Evolutionary conservation across 2,888 invertebrate genomes (phyloP).

Genomic region (Deladenus siricidicola): DNA sequence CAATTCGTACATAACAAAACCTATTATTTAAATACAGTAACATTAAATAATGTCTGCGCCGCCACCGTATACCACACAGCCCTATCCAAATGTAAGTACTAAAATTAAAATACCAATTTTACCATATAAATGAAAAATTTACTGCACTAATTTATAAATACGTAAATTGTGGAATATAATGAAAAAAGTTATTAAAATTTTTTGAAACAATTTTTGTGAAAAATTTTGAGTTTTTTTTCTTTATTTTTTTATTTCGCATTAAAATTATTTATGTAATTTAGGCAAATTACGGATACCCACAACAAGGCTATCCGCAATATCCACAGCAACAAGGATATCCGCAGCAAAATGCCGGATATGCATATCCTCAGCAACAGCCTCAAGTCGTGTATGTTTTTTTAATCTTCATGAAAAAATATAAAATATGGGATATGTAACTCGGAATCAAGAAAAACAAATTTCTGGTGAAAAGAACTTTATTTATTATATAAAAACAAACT

Average conservation of each 20-base stretch:
- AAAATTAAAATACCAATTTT: no score
- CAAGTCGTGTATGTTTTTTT: conserved; percentile 28
- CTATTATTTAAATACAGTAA: no score
- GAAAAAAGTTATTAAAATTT: no score
- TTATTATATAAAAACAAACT: no score
- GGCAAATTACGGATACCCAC: conserved; percentile 28
- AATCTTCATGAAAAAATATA: no score
- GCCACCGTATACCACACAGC: conserved; percentile 23
- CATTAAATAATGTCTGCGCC: conserved; percentile 25
- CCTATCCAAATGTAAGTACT: conserved; percentile 14
- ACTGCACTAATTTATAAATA: no score
- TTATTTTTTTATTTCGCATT: neutral
- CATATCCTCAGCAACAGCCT: conserved; percentile 22
- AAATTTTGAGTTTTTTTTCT: neutral
- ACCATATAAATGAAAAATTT: no score
- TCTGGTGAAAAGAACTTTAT: no score
- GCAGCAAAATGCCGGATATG: conserved; percentile 15
- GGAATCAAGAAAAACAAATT: no score
- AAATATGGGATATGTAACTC: no score
- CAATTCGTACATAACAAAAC: no score
- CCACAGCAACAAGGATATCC: conserved; percentile 24
- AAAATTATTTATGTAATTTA: neutral
- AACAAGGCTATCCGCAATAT: conserved; percentile 23
- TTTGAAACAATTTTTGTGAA: neutral
- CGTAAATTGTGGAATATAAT: no score